Base-by-base conservation (phyloP, 2,113 vertebrate species). In the Semnornis frantzii region DNA sequence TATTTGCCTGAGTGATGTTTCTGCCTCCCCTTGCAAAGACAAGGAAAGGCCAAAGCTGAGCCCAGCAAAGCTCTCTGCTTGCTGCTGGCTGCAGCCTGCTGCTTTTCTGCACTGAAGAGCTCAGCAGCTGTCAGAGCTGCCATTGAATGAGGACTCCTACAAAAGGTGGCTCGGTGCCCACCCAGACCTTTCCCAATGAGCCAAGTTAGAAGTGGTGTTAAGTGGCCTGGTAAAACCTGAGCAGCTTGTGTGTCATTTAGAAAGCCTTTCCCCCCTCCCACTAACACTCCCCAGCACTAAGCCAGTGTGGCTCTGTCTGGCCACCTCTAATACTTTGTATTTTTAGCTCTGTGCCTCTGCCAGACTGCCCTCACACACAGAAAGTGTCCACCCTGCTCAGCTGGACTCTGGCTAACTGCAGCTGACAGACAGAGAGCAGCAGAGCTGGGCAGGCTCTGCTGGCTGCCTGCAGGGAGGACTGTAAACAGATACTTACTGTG, bases 401-500 rank as follows among this genome's bases (percentile, higher is more conserved):
- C 50, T 85, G 54, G 52, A 93, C 92, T 82, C 31, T 20, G 87
- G 48, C 30, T 92, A 80, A 89, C 74, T 91, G 73, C 73, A 79
- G 78, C 85, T 82, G 85, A 96, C 39, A 97, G 97, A 95, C 94
- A 96, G 59, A 97, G 80, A 85, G 24, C 52, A 88, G 76, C 64
- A 78, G 27, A 95, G 33, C n/a, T 94, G 91, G 75, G 46, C 24
- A 82, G 97, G 93, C 68, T 83, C 48, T 74, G 96, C 89, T 94
- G 96, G 94, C 64, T 96, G 96, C 92, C 76, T 44, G 79, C 82
- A 80, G 95, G 94, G 94, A 97, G 93, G 80, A 91, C 73, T 72
- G 72, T 94, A 97, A 97, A 96, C 68, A 93, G 90, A 95, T 97
- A 98, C 98, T 98, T 97, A 99, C 99, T 73, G 98, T 99, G 93